Conservation (phyloP, 2,888 invertebrate species). For the Automeris io region DNA sequence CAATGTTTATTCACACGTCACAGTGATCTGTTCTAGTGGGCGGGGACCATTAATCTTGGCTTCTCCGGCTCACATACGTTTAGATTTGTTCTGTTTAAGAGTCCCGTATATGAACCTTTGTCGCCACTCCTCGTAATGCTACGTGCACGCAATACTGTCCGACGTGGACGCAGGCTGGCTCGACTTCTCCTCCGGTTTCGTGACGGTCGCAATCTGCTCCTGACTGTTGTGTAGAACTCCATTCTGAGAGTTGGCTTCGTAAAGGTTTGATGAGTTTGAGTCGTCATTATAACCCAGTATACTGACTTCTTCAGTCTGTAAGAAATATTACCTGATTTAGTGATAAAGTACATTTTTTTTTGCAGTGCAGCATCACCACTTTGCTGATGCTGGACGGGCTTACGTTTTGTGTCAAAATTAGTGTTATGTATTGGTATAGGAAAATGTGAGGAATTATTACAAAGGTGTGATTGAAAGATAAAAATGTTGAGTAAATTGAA, state of each 20-base stretch:
- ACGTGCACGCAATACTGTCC: slow-evolving; percentile 59
- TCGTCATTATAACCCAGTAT: slow-evolving; percentile 65
- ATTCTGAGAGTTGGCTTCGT: slow-evolving; percentile 53
- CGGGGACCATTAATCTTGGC: no score
- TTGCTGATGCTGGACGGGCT: no score
- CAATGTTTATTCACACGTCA: slow-evolving; percentile 4
- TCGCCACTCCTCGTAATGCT: slow-evolving; percentile 67
- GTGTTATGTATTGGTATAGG: no score
- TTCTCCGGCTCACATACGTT: slow-evolving; percentile 31
- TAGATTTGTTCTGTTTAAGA: slow-evolving; percentile 32
- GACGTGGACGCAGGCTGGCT: slow-evolving; percentile 42
- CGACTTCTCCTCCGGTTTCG: slow-evolving; percentile 23
- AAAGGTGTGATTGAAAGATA: no score
- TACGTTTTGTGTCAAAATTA: no score
- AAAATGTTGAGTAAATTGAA: no score
- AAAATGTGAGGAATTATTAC: no score
- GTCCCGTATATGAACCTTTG: slow-evolving; percentile 61
- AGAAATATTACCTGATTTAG: background rate
- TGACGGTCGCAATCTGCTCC: slow-evolving; percentile 13
- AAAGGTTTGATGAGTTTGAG: slow-evolving; percentile 65
- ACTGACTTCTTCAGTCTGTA: slow-evolving; percentile 62
- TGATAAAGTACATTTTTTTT: no score
- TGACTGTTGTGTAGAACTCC: slow-evolving; percentile 19
- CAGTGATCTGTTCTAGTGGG: background rate
- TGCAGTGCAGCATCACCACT: no score